Conservation (phyloP, 2,113 vertebrate species). For the Mormyrus lacerda region DNA sequence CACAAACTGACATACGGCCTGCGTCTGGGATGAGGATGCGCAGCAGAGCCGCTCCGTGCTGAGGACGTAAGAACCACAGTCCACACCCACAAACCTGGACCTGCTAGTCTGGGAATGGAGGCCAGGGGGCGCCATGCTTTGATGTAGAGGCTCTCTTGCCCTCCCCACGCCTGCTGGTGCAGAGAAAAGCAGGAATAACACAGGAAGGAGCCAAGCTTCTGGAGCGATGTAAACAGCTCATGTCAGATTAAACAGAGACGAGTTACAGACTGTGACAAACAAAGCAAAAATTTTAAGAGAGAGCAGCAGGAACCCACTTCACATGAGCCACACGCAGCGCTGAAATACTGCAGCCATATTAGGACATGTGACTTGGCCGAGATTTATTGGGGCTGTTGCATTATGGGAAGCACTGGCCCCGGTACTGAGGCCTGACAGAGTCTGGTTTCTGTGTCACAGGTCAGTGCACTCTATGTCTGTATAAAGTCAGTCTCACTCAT, state of each 20-base stretch:
- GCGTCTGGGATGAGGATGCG: background rate
- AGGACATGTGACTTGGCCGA: background rate
- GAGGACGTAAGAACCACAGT: background rate
- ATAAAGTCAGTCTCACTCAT: background rate
- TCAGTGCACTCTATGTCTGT: background rate
- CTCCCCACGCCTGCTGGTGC: background rate
- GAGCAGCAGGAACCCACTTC: background rate
- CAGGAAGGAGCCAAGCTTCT: background rate
- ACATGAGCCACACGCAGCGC: background rate
- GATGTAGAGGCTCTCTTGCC: background rate
- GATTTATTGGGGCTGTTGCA: background rate
- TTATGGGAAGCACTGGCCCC: background rate
- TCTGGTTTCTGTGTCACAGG: background rate
- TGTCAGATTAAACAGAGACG: background rate
- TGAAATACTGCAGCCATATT: background rate
- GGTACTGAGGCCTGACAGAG: background rate
- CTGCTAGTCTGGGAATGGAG: background rate
- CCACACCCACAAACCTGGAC: background rate
- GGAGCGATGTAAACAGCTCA: background rate
- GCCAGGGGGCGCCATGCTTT: background rate
- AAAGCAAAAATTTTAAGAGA: background rate
- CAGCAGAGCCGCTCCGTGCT: background rate
- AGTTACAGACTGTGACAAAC: background rate
- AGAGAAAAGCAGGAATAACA: background rate
- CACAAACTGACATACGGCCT: background rate